A percentile compares a stretch with the other conserved stretches of the same genome.
Conservation (phyloP, 1,140 invertebrate genomes). For the Lysiphlebus fabarum region DNA sequence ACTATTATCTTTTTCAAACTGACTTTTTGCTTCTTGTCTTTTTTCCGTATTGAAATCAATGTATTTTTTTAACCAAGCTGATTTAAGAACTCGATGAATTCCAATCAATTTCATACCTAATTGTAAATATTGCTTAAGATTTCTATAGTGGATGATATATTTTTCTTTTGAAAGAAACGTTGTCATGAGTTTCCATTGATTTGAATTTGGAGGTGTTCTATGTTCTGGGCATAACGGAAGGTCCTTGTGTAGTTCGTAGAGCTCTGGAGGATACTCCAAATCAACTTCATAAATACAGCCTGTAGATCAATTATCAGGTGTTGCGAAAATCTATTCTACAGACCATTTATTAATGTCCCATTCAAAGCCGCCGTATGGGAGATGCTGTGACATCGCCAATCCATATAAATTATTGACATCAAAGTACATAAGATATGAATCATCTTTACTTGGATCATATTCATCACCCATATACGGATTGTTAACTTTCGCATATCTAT, state of each 20-base stretch:
- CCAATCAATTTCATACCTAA: no score
- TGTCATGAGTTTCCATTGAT: background rate
- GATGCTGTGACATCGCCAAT: slow-evolving; percentile 46
- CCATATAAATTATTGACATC: slow-evolving; percentile 60
- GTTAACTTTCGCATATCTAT: slow-evolving; percentile 46
- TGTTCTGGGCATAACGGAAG: background rate
- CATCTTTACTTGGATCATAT: slow-evolving; percentile 38
- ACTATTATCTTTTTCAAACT: no score
- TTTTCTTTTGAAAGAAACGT: no score
- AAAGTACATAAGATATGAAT: slow-evolving; percentile 47
- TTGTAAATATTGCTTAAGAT: no score
- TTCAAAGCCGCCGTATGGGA: slow-evolving; percentile 49
- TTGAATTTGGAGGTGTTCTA: background rate
- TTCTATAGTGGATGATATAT: no score
- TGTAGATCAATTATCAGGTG: background rate
- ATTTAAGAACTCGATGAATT: no score
- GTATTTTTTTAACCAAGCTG: no score
- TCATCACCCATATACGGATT: slow-evolving; percentile 43
- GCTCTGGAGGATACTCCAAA: background rate
- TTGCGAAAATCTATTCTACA: no score
- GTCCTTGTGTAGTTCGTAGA: background rate
- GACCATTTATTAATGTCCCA: slow-evolving; percentile 36
- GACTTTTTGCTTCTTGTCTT: no score
- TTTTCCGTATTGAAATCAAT: no score
- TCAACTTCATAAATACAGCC: background rate